phyloP scores from a whole-genome alignment of 2,888 invertebrate genomes.

The Smittia sp. region DNA sequence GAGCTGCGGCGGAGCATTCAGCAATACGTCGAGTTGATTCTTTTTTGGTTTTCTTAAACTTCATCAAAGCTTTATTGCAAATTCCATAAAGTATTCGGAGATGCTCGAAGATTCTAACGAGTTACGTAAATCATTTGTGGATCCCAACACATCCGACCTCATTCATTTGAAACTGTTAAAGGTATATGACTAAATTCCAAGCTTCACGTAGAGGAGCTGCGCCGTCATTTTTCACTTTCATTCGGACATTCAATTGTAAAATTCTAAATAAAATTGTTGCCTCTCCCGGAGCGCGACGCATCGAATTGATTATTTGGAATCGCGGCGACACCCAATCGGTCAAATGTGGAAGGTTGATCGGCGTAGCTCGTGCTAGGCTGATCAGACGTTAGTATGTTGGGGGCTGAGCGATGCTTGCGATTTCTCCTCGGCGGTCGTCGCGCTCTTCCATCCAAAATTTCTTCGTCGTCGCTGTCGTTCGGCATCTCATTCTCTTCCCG shows the following conservation, averaged over 20 bases:
- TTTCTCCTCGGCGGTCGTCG: not conserved
- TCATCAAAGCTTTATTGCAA: too few species aligned
- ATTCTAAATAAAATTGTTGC: slow-evolving; percentile 19
- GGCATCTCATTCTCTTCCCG: slow-evolving; percentile 47
- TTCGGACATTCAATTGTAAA: slow-evolving; percentile 14
- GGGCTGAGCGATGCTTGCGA: slow-evolving; percentile 31
- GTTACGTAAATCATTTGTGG: too few species aligned
- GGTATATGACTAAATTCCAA: too few species aligned
- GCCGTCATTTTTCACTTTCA: not conserved
- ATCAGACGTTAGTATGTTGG: slow-evolving; percentile 13
- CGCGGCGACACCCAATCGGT: slow-evolving; percentile 51
- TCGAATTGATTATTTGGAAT: slow-evolving; percentile 46
- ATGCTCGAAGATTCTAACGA: too few species aligned
- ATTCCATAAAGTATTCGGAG: too few species aligned
- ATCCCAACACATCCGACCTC: too few species aligned
- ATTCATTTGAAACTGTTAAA: too few species aligned
- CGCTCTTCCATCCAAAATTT: slow-evolving; percentile 13
- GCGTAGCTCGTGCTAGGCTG: slow-evolving; percentile 39
- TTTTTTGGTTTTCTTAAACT: too few species aligned
- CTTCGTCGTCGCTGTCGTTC: slow-evolving; percentile 43
- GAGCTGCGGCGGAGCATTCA: too few species aligned
- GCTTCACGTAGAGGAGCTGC: too few species aligned
- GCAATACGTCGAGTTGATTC: too few species aligned
- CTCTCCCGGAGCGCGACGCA: not conserved
- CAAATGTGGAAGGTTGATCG: not conserved